Evolutionary conservation across 2,888 invertebrate genomes (phyloP), one percentile per base, ranked within the genome.

Genomic region (Silvanus unidentatus): DNA sequence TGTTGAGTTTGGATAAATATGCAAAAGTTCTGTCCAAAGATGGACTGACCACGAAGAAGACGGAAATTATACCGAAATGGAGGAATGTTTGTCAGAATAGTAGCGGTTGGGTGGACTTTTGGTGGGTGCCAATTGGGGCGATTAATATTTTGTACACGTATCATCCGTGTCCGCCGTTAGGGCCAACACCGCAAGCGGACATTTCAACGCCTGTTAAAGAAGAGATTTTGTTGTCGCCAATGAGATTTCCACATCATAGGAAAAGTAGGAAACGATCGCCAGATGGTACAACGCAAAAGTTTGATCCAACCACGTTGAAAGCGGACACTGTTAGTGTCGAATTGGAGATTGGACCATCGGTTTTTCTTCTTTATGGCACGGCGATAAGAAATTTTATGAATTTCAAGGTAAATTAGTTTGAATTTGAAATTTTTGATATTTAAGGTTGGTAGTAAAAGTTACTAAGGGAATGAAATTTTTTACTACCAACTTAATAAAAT

Each of bases 191-290:
- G 0, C 92, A 92, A 73, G 91, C 93, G 0, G 89, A 93, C 61
- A 89, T 93, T 16, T 91, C 94, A 1, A 94, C 94, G 1, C 95
- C 95, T 1, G 93, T 94, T 63, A 91, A 92, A 69, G 95, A 96
- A 71, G 95, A 95, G 73, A 86, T 92, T 49, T 73, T 96, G 1
- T 70, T 95, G 15, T 91, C 92, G 3, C 95, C 96, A 0, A 91
- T 96, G 79, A 78, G 94, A 55, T 92, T 94, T 70, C 91, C 91
- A 0, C 79, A 86, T 52, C 58, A 62, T 16, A 83, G 56, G 43
- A 70, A 68, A 48, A 63, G 57, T 22, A 63, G 65, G 44, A 65
- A 68, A 54, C 54, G 66, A 10, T 68, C 70, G 2, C 68, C 69
- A 1, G 77, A 83, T 51, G 85, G 83, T 10, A 71, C 75, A 15